Evolutionary conservation across 2,888 invertebrate species (phyloP).

Genomic region (Coremacera marginata): DNA sequence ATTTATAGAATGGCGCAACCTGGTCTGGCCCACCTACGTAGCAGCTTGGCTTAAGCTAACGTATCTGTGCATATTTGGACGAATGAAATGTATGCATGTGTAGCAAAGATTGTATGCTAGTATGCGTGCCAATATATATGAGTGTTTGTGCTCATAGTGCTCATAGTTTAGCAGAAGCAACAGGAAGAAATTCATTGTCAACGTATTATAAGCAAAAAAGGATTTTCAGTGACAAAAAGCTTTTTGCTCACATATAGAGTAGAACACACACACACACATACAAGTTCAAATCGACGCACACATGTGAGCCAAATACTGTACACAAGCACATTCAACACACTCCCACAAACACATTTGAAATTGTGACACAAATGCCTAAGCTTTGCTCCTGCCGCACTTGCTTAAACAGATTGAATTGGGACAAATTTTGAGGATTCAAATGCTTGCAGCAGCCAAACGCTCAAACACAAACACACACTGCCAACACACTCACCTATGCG

Average conservation of each 20-base stretch:
- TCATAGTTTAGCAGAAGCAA: conserved; percentile 51
- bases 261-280: conserved; percentile 52
- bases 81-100: conserved; percentile 4
- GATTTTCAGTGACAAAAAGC: conserved; percentile 55
- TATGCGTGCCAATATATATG: not conserved
- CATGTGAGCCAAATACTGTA: too few species aligned
- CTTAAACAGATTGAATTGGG: conserved; percentile 39
- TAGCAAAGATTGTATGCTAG: not conserved
- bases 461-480: conserved; percentile 26
- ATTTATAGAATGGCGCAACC: conserved; percentile 46
- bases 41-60: not conserved
- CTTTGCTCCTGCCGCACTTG: conserved; percentile 5
- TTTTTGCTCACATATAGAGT: conserved; percentile 42
- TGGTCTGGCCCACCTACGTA: not conserved
- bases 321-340: conserved; percentile 45
- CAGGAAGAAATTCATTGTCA: conserved; percentile 51
- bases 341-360: conserved; percentile 4
- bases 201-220: conserved; percentile 62
- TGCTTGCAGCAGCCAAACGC: conserved; percentile 38
- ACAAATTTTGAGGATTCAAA: conserved; percentile 47
- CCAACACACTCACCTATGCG: conserved; percentile 19
- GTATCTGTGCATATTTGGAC: not conserved
- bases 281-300: not conserved
- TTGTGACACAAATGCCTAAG: conserved; percentile 5
- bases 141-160: not conserved